Evolutionary conservation across 2,113 vertebrate species (phyloP).

Genomic region (Lipotes vexillifer): DNA sequence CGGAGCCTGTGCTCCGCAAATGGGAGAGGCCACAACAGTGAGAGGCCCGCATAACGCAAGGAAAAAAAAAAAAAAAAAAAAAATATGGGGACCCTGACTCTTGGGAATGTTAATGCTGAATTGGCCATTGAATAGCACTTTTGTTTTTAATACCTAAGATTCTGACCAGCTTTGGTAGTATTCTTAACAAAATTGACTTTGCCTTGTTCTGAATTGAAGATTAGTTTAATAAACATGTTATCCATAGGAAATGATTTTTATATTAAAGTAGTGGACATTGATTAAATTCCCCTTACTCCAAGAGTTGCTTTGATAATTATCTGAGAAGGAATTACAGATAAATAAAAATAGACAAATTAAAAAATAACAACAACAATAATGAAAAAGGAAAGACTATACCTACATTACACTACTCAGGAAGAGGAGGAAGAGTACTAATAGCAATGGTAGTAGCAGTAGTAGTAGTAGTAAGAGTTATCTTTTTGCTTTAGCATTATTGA

Average conservation of each 20-base stretch:
- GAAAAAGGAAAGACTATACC: not conserved
- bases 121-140: not conserved
- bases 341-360: not conserved
- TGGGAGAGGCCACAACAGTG: too few relatives aligned
- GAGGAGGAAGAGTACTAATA: too few relatives aligned
- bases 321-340: not conserved
- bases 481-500: not conserved
- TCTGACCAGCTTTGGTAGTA: not conserved
- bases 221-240: not conserved
- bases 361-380: not conserved
- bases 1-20: too few relatives aligned
- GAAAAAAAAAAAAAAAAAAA: too few relatives aligned
- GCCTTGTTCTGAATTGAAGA: not conserved
- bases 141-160: not conserved
- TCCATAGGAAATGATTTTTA: not conserved
- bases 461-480: not conserved
- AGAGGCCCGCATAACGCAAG: too few relatives aligned
- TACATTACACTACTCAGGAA: not conserved
- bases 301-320: not conserved
- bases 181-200: not conserved
- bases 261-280: not conserved
- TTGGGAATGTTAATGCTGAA: not conserved
- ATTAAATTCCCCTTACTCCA: not conserved
- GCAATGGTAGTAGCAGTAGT: fast-evolving
- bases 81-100: not conserved